Evolutionary conservation across 2,113 vertebrate species (phyloP).

Genomic region (Morone saxatilis): DNA sequence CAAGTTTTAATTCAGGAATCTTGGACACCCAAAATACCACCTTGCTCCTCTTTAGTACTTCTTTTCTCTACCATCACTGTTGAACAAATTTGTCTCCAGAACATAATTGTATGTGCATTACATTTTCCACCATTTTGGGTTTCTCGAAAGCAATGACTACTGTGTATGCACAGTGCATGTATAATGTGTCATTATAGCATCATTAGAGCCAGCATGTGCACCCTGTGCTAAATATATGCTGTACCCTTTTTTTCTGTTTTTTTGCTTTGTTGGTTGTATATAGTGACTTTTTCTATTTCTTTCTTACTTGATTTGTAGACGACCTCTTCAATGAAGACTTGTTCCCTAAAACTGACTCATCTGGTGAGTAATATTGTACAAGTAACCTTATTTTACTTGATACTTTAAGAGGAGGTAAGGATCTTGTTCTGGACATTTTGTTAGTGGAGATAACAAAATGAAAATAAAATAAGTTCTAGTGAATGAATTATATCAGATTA

Average conservation of each 20-base stretch:
- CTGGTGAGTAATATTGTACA: conserved; percentile 82
- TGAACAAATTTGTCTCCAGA: not conserved
- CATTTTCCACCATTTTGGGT: not conserved
- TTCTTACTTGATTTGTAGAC: conserved; percentile 76
- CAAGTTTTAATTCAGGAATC: not conserved
- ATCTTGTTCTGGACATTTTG: too few species aligned
- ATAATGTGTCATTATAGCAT: not conserved
- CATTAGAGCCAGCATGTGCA: not conserved
- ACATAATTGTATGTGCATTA: not conserved
- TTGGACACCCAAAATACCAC: not conserved
- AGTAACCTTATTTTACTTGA: too few species aligned
- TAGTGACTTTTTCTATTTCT: not conserved
- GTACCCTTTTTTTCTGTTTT: not conserved
- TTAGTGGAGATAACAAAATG: too few species aligned
- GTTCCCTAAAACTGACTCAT: conserved; percentile 90
- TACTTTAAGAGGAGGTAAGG: too few species aligned
- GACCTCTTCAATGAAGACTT: conserved; percentile 95
- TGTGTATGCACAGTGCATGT: not conserved
- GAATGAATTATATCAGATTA: too few species aligned
- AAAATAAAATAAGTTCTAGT: too few species aligned
- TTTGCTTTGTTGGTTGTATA: not conserved
- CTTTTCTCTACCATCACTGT: not conserved
- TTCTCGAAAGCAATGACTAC: not conserved
- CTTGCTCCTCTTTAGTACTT: too few species aligned
- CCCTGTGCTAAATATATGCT: not conserved